Conservation (phyloP, 1,140 invertebrate genomes). For the Doryteuthis pealeii region DNA sequence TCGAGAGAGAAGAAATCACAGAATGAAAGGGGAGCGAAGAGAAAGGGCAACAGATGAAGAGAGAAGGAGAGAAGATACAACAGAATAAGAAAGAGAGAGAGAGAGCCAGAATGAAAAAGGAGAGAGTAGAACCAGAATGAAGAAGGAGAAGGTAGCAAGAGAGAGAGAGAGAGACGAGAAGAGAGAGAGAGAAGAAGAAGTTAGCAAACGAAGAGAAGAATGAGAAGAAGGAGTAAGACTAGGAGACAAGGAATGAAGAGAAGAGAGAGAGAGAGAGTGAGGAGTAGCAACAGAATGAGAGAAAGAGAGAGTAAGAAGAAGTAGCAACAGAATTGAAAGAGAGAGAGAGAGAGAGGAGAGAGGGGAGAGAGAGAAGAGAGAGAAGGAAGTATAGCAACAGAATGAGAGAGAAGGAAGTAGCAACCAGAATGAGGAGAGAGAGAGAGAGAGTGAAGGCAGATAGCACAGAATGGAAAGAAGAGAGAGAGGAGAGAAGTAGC, state of each 20-base stretch:
- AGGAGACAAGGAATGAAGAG: not conserved
- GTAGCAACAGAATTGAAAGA: no score
- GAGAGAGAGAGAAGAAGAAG: no score
- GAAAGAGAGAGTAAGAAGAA: not conserved
- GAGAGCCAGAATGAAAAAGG: not conserved
- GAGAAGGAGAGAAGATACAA: not conserved
- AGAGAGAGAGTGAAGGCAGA: no score
- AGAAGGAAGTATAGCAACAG: not conserved
- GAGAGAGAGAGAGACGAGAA: no score
- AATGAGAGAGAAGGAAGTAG: not conserved
- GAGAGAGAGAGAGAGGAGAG: no score
- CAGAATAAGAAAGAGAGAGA: not conserved
- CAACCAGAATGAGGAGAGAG: not conserved
- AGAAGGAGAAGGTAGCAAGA: no score
- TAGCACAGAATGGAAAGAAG: conserved; percentile 5
- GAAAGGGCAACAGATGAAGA: not conserved
- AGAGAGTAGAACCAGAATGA: no score
- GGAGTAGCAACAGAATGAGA: not conserved
- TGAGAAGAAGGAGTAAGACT: not conserved
- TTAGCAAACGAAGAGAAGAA: not conserved
- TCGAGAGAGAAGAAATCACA: not conserved
- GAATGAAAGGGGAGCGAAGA: not conserved
- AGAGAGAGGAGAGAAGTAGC: not conserved
- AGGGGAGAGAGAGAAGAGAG: no score
- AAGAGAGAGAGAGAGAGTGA: not conserved